Base-by-base conservation (phyloP, 2,113 vertebrate species). In the Alethe diademata region DNA sequence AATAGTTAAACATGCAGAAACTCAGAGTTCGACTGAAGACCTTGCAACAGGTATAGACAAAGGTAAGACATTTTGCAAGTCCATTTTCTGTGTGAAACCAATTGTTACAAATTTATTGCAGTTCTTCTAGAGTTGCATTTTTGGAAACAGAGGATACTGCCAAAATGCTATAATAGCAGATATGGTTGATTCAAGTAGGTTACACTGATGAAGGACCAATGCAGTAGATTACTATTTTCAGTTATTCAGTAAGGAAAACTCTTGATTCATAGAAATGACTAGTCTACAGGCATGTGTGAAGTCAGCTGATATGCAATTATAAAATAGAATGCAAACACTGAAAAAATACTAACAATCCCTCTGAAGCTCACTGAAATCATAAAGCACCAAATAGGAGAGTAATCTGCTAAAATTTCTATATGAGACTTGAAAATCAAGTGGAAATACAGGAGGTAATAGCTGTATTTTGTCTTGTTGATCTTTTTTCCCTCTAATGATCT, bases 1-100 rank as follows among this genome's bases (percentile, higher is more conserved):
- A 98, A 98, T 98, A 53, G 97, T 98, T 90, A 99, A 93, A 73
- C 98, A 98, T 85, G 96, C 89, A 14, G 98, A 98, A 73, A 98
- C 98, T 56, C 99, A 99, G 83, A 98, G 97, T 92, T 83, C 95
- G 67, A 94, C 94, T 20, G 94, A 97, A 57, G 97, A 97, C 70
- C 79, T 97, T 20, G 47, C 76, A 14, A 97, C 96, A 67, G 97
- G 93, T 93, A 90, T 99, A 62, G 98, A 99, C 94, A 99, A 98
- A 98, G 98, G 99, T 99, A 97, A 94, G 97, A 78, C 29, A 40
- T 85, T 76, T 31, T 51, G 26, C 23, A 56, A 48, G n/a, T 76
- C 19, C 1, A 1, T 92, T 76, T 31, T 79, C 23, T 87, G 5
- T 78, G 35, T 8, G 3, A 29, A 88, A 26, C 11, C 22, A 69